Conservation (phyloP, 2,888 invertebrate species). For the Torymus tubicola region DNA sequence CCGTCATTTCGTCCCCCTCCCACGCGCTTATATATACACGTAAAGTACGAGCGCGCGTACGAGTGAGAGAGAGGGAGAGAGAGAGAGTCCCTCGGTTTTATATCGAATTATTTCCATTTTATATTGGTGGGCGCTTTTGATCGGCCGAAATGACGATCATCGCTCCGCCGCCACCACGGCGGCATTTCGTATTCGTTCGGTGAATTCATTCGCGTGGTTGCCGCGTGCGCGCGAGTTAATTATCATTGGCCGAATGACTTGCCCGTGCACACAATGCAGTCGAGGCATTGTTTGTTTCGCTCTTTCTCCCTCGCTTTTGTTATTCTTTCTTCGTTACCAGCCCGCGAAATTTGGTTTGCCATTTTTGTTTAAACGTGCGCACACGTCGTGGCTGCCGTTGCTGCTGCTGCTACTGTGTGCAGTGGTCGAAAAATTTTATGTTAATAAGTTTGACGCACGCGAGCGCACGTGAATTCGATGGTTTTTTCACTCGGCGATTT, state of each 20-base stretch:
- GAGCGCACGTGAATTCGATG: not conserved
- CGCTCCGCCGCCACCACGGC: slow-evolving; percentile 47
- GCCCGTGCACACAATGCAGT: slow-evolving; percentile 33
- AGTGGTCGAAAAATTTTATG: slow-evolving; percentile 47
- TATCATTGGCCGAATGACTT: slow-evolving; percentile 64
- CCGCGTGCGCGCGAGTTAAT: slow-evolving; percentile 62
- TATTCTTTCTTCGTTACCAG: slow-evolving; percentile 53
- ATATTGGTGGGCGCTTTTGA: slow-evolving; percentile 64
- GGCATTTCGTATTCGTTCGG: slow-evolving; percentile 63
- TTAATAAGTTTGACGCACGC: slow-evolving; percentile 46
- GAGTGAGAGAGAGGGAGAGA: slow-evolving; percentile 1
- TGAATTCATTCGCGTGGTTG: slow-evolving; percentile 57
- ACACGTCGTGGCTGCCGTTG: not conserved
- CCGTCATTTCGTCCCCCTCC: slow-evolving; percentile 1
- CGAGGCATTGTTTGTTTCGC: slow-evolving; percentile 26
- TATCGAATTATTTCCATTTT: slow-evolving; percentile 70
- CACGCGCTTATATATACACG: not conserved
- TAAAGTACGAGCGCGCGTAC: not conserved
- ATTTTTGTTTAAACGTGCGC: slow-evolving; percentile 45
- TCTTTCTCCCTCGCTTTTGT: slow-evolving; percentile 43
- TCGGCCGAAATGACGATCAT: slow-evolving; percentile 62
- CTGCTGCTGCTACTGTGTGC: not conserved
- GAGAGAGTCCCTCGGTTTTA: slow-evolving; percentile 55
- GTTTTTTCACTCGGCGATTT: slow-evolving; percentile 25
- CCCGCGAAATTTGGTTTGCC: slow-evolving; percentile 37